These are phyloP conservation scores for Orthosia gothica DNA, from an alignment of 2,888 invertebrate species.

Conservation along the genomic window DNA sequence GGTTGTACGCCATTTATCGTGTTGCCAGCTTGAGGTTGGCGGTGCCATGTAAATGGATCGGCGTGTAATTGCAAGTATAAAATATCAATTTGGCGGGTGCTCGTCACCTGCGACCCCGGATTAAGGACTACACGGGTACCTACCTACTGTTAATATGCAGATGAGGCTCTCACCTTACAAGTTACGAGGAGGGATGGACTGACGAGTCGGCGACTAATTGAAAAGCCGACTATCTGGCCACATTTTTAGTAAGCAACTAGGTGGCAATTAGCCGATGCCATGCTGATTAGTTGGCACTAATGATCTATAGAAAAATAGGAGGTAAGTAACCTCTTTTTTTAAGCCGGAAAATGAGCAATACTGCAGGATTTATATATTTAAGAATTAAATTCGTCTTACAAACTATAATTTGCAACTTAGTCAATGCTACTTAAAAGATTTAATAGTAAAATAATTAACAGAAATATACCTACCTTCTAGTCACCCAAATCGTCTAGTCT, in stretches of 20 bases:
- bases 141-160: slow-evolving; percentile 72
- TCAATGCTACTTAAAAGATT: no score
- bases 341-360: background rate
- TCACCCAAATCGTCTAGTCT: no score
- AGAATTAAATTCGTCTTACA: background rate
- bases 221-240: background rate
- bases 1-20: slow-evolving; percentile 31
- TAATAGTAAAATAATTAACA: no score
- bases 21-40: slow-evolving; percentile 17
- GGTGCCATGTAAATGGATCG: slow-evolving; percentile 64
- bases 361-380: background rate
- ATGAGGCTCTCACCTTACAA: slow-evolving; percentile 68
- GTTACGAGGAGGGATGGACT: slow-evolving; percentile 45
- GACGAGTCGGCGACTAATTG: background rate
- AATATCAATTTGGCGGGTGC: slow-evolving; percentile 74
- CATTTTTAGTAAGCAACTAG: background rate
- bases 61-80: slow-evolving; percentile 71
- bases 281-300: background rate
- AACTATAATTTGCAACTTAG: background rate
- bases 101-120: slow-evolving; percentile 74
- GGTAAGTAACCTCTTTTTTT: background rate
- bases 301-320: background rate
- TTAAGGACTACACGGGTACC: slow-evolving; percentile 68
- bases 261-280: no score
- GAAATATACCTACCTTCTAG: no score